A percentile compares a stretch with the other conserved stretches of the same genome.
Evolutionary conservation across 2,113 vertebrate genomes (phyloP).

Genomic region (Crocuta crocuta): DNA sequence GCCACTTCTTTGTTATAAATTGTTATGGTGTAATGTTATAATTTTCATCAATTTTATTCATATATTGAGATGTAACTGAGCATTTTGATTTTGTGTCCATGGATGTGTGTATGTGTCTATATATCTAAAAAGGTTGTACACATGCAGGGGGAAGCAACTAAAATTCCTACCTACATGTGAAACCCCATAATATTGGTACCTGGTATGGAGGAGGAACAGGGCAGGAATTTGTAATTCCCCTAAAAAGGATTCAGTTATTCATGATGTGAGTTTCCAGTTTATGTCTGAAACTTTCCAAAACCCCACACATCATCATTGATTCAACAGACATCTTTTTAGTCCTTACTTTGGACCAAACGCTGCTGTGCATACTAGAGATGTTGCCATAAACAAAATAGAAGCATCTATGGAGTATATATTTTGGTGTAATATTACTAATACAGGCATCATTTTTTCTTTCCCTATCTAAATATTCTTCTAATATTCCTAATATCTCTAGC

Average conservation of each 20-base stretch:
- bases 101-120: neutral
- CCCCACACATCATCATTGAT: neutral
- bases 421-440: neutral
- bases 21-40: neutral
- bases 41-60: neutral
- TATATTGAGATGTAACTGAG: neutral
- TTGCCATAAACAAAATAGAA: neutral
- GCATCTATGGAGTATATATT: neutral
- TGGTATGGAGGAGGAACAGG: neutral
- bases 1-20: slow-evolving; percentile 13
- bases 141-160: neutral
- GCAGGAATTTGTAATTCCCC: neutral
- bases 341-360: neutral
- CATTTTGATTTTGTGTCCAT: neutral
- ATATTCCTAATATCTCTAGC: neutral
- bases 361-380: neutral
- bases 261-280: neutral
- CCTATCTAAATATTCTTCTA: neutral
- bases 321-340: neutral
- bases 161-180: neutral
- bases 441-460: neutral
- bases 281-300: neutral
- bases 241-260: neutral
- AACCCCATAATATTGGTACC: neutral
- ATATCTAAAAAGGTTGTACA: neutral